A percentile compares a stretch with the other conserved stretches of the same genome.
Conservation (phyloP, 2,888 invertebrate genomes). For the Chymomyza fuscimana region DNA sequence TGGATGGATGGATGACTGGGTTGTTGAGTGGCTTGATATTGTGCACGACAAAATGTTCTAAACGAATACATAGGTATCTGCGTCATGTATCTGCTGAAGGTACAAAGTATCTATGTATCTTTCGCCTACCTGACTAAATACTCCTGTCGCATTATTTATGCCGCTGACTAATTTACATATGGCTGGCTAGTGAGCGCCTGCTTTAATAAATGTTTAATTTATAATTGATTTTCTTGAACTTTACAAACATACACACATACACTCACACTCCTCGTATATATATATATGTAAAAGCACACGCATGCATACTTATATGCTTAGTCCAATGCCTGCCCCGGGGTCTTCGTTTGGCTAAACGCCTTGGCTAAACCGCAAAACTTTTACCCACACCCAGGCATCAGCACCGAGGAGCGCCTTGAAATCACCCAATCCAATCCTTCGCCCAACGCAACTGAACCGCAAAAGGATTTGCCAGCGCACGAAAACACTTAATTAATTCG, state of each 20-base stretch:
- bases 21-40: conserved; percentile 10
- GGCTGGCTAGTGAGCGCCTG: conserved; percentile 53
- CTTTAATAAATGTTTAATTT: conserved; percentile 74
- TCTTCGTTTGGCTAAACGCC: conserved; percentile 25
- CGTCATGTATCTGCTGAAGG: conserved; percentile 24
- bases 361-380: conserved; percentile 50
- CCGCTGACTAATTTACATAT: conserved; percentile 69
- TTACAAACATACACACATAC: conserved; percentile 14
- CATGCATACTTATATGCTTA: neutral
- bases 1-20: conserved; percentile 28
- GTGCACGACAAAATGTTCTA: conserved; percentile 43
- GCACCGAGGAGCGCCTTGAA: neutral
- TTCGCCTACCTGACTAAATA: conserved; percentile 72
- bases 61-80: conserved; percentile 18
- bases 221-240: conserved; percentile 64
- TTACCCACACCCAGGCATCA: conserved; percentile 35
- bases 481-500: conserved; percentile 78
- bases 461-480: conserved; percentile 75
- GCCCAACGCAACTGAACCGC: conserved; percentile 60
- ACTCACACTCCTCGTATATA: neutral
- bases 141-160: conserved; percentile 79
- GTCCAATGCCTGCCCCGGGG: neutral
- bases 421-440: neutral
- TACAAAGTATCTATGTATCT: conserved; percentile 24
- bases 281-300: neutral